Base-by-base conservation (phyloP, 2,888 invertebrate species). In the Erebia palarica region DNA sequence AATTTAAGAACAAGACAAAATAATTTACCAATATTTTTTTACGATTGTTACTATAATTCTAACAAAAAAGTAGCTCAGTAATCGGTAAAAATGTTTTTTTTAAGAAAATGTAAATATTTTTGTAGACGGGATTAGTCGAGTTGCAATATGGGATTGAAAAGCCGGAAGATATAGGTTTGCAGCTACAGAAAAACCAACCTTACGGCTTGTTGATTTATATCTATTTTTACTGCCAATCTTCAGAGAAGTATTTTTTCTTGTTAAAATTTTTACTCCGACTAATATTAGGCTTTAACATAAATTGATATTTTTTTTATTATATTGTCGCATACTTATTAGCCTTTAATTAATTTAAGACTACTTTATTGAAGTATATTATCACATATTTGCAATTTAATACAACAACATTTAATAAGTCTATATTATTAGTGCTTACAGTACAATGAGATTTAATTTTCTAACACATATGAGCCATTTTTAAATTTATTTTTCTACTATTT, bases 181-280 rank as follows among this genome's bases (percentile, higher is more conserved):
- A 90, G 63, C 75, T 92, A 27, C 88, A 89, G 73, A 90, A 88
- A 71, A 81, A 81, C 49, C 86, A 90, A 44, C 89, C 91, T 0
- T 91, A 91, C 76, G 86, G 88, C 72, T 79, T 92, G 13, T 82
- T 93, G 2, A 86, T 92, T 70, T 93, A 92, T 78, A 88, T 91
- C 21, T 93, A 92, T 75, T 93, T 93, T 79, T 90, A 88, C 78
- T 91, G 91, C 80, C 92, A 92, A 75, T 90, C 90, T 21, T 83
- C 89, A 7, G 91, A 92, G 64, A 91, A 90, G 92, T 92, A 89
- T 70, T 10, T 11, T 53, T 8, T 11, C 8, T 64, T 44, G 44
- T 47, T 61, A 16, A 16, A 47, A n/a, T 55, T 18, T n/a, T 16
- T n/a, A 53, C 53, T 16, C 9, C 16, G 9, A 53, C 21, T 18